Base-by-base conservation (phyloP, 2,113 vertebrate species). In the Bostrychus sinensis region DNA sequence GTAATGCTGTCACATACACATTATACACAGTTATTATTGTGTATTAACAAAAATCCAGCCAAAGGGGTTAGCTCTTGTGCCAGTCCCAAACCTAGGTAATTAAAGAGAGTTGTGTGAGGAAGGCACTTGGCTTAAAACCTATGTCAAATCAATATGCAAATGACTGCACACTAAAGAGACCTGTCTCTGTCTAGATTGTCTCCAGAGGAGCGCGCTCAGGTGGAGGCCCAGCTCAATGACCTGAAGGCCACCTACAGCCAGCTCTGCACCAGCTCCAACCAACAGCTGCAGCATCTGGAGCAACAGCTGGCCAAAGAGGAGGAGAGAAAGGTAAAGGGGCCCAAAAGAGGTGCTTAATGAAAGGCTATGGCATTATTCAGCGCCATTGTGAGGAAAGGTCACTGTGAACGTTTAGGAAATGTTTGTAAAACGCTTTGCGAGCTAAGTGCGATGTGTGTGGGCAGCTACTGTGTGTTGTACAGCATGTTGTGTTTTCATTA, bases 241-340 rank as follows among this genome's bases (percentile, higher is more conserved):
- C 85, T 99, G 37, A 97, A 85, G 43, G 90, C 92, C 77, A 91
- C 94, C 46, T 99, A 98, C 84, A 88, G 85, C 37, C 89, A 89
- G n/a, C 91, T 98, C 37, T 96, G 96, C 77, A 91, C 89, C 1
- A 91, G 91, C 51, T 96, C 95, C 58, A 86, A 89, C 0, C 91
- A 93, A 71, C 95, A 97, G 75, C 91, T 97, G 66, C 96, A 96
- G 75, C 94, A 98, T 71, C 94, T 99, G 56, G 94, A 96, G 84
- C 93, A 92, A 57, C 93, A 96, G 41, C 85, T 97, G 85, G 96
- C 95, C 79, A 93, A 93, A 79, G 95, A 98, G 87, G 91, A 96
- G 43, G 94, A 97, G 45, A 93, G 92, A 88, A 97, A 99, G 97
- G 97, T 99, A 97, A 5, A 78, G 7, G 16, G 61, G 36, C 42